A percentile compares a stretch with the other conserved stretches of the same genome.
phyloP scores from a whole-genome alignment of 2,888 invertebrate species.

The Norana najaformis region DNA sequence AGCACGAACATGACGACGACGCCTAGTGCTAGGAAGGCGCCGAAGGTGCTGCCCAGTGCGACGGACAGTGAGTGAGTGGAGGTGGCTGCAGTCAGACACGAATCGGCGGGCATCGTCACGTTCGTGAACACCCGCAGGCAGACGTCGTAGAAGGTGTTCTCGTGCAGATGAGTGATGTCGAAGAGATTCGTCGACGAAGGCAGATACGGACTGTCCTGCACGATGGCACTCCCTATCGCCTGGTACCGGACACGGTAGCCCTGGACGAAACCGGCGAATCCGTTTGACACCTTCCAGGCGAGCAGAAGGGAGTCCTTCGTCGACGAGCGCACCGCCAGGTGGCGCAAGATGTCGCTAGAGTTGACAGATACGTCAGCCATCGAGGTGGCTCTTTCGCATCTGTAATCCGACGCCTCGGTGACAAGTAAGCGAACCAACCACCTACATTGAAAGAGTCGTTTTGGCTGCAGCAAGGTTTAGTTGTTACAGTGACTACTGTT shows the following conservation, averaged over 20 bases:
- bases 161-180: slow-evolving; percentile 45
- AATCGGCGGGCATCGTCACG: background rate
- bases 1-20: slow-evolving; percentile 31
- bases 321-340: slow-evolving; percentile 17
- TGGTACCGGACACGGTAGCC: slow-evolving; percentile 41
- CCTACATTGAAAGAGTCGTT: background rate
- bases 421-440: background rate
- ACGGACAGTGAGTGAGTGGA: slow-evolving; percentile 36
- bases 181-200: slow-evolving; percentile 30
- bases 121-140: slow-evolving; percentile 37
- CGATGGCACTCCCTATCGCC: slow-evolving; percentile 43
- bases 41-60: slow-evolving; percentile 28
- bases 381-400: background rate
- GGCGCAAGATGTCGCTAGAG: slow-evolving; percentile 8
- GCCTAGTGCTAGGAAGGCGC: slow-evolving; percentile 31
- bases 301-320: background rate
- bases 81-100: slow-evolving; percentile 14
- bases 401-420: background rate
- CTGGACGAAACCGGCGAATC: background rate
- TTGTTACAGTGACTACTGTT: background rate
- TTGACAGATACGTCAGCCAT: slow-evolving; percentile 3
- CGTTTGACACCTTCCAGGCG: background rate
- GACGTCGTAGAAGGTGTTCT: slow-evolving; percentile 45
- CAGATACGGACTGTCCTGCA: slow-evolving; percentile 37
- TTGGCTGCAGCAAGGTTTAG: background rate